Base-by-base conservation (phyloP, 2,797 vertebrate genomes). In the Ispidina picta region DNA sequence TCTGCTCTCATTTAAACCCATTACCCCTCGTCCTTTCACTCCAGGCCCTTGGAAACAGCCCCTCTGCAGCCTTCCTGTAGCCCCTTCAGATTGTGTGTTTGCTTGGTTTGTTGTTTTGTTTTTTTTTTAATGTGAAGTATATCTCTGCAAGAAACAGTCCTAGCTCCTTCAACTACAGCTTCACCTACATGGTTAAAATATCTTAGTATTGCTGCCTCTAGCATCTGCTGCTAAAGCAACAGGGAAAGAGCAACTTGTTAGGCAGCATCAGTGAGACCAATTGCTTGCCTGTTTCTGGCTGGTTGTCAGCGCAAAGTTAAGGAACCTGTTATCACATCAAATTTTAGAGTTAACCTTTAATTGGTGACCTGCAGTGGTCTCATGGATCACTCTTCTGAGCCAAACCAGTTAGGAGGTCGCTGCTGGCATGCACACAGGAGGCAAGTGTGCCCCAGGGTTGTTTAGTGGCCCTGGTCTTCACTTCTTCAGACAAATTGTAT, bases 261-360 rank as follows among this genome's bases (percentile, higher is more conserved):
- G 33, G 37, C 52, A 62, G 37, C 44, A 52, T 59, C 64, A 86
- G 63, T 70, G 82, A 83, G 80, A 75, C 63, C 28, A 33, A 88
- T 78, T 29, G 49, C 39, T 78, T 86, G 29, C 52, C 52, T 78
- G 7, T 25, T 88, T 93, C 72, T 75, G 74, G 4, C 63, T 75
- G 35, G 25, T 65, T 89, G n/a, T 78, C 73, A 83, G 66, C 69
- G 68, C 8, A 84, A 75, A 66, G 62, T 83, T 83, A 85, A 93
- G 68, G 64, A 86, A 75, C 35, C 33, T 9, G 78, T 71, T 90
- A 88, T 37, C 28, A 41, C 26, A 73, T 39, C 73, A 52, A 79
- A 70, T n/a, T 29, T 79, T 49, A 82, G 22, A 33, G 19, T n/a
- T 69, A 74, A 59, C 23, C 19, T 88, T 90, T 88, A 90, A 26